A percentile compares a stretch with the other conserved stretches of the same genome.
Conservation (phyloP, 2,888 invertebrate species). For the Blera fallax region DNA sequence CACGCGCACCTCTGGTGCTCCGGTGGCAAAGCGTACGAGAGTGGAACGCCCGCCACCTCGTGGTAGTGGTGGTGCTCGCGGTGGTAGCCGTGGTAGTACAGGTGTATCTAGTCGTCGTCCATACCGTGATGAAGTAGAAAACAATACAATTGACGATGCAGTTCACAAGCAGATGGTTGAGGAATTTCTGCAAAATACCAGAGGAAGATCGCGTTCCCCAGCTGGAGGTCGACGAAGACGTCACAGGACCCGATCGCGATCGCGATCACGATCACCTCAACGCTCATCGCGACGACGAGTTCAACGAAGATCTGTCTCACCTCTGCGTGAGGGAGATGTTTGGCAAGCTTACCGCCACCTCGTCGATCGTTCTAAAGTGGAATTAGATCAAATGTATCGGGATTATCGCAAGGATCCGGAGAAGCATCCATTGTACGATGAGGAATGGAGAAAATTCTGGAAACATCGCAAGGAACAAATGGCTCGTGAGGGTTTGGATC, state of each 20-base stretch:
- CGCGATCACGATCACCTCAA: constrained; percentile 63
- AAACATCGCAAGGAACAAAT: constrained; percentile 90
- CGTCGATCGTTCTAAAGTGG: constrained; percentile 77
- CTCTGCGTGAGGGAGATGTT: constrained; percentile 77
- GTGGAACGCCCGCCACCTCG: constrained; percentile 17
- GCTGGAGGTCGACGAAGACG: constrained; percentile 40
- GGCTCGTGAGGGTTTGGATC: constrained; percentile 83
- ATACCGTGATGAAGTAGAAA: constrained; percentile 8
- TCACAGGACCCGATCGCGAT: constrained; percentile 70
- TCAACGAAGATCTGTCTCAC: constrained; percentile 76
- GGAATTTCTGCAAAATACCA: constrained; percentile 75
- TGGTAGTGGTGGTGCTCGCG: not conserved
- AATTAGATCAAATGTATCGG: constrained; percentile 84
- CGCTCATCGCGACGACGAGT: not conserved
- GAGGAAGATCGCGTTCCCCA: constrained; percentile 56
- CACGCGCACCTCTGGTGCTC: constrained; percentile 26
- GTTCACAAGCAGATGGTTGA: constrained; percentile 79
- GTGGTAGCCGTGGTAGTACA: not conserved
- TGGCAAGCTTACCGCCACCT: constrained; percentile 80
- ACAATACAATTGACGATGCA: constrained; percentile 76
- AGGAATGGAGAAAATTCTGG: constrained; percentile 95
- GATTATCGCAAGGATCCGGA: constrained; percentile 87
- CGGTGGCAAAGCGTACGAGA: constrained; percentile 20
- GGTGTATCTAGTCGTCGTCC: constrained; percentile 28
- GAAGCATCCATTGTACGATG: constrained; percentile 91